Evolutionary conservation across 1,140 invertebrate species (phyloP), one percentile per base, ranked within the genome.

Genomic region (Drosophila grimshawi): DNA sequence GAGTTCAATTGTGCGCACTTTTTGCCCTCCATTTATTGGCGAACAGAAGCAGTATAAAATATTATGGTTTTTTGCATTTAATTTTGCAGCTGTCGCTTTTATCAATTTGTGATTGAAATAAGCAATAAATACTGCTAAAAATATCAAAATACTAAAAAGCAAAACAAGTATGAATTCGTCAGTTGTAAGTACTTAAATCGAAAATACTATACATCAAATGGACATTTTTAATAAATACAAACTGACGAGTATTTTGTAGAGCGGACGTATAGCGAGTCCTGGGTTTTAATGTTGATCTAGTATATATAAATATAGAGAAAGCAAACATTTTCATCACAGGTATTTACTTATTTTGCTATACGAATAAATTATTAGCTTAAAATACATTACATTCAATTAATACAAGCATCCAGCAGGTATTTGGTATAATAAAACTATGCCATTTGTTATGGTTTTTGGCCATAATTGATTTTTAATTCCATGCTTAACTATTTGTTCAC

Each of bases 11-110:
- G 49, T 76, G 10, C 29, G 19, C 32, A 32, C 10, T 37, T 51
- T 62, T 53, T 60, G 30, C 65, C 0, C 11, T n/a, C 27, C 6
- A 19, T 46, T 60, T 53, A 3, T 35, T 74, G 29, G 51, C 41
- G 10, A 68, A 56, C 57, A 49, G 61, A 61, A 68, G 45, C 37
- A 57, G 53, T 33, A 63, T 59, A 59, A 74, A 57, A 45, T 62
- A 59, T 69, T 52, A 63, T 37, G 29, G 45, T 27, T 63, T 79
- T 19, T 82, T 79, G 62, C 49, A 51, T 80, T 19, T 68, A 45
- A 63, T 73, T 51, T 65, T 70, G 77, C 67, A 69, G 56, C 73
- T 78, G 79, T 52, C 46, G 55, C 32, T 55, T 70, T 35, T 45
- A 27, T 57, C 65, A 61, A 65, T 70, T 75, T 62, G 43, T 71